A percentile compares a stretch with the other conserved stretches of the same genome.
These are phyloP conservation scores for Tympanoctomys barrerae DNA, from an alignment of 2,797 vertebrate genomes.

Conservation along the genomic window DNA sequence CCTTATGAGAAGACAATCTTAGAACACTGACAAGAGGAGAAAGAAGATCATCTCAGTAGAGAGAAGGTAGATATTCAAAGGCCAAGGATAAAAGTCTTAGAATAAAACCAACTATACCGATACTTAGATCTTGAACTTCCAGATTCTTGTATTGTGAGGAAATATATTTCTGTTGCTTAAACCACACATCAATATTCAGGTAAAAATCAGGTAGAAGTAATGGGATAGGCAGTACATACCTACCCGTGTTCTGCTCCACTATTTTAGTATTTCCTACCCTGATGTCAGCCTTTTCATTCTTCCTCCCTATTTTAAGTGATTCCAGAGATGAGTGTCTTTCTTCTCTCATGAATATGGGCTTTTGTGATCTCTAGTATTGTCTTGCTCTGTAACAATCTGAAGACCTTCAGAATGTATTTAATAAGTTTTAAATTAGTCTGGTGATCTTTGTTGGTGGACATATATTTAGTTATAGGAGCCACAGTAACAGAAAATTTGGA, in stretches of 20 bases:
- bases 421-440: constrained; percentile 28
- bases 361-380: background rate
- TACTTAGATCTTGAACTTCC: background rate
- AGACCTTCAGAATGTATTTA: background rate
- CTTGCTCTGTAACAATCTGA: background rate
- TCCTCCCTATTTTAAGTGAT: background rate
- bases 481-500: constrained; percentile 13
- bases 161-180: background rate
- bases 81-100: background rate
- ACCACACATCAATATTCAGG: background rate
- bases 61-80: background rate
- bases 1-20: constrained; percentile 15
- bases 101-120: background rate
- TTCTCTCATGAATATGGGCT: background rate
- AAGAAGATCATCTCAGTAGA: background rate
- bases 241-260: background rate
- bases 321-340: background rate
- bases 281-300: background rate
- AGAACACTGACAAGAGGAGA: background rate
- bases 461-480: constrained; percentile 25
- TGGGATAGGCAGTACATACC: background rate
- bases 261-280: background rate
- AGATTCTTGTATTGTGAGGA: background rate
- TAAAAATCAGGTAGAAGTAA: background rate
- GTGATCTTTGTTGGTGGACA: background rate